A percentile compares a stretch with the other conserved stretches of the same genome.
These are phyloP conservation scores for Piezodorus guildinii DNA, from an alignment of 1,140 invertebrate genomes.

Conservation along the genomic window DNA sequence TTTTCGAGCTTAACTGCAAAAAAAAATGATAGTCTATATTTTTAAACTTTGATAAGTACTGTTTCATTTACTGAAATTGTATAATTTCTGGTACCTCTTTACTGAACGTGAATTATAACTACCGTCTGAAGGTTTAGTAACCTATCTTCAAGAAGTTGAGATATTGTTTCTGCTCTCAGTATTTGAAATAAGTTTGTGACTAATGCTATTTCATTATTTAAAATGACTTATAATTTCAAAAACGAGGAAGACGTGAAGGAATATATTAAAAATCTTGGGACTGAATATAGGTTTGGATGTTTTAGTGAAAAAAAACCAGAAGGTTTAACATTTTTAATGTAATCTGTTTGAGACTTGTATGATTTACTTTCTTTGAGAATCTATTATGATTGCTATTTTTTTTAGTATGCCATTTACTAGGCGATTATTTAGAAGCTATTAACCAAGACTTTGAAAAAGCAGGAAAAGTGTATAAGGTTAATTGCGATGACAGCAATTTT, in stretches of 20 bases:
- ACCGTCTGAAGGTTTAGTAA: no score
- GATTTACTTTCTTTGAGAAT: neutral
- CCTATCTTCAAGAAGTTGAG: no score
- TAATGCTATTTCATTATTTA: neutral
- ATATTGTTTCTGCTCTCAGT: neutral
- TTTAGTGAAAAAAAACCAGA: conserved; percentile 69
- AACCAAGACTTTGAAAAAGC: conserved; percentile 68
- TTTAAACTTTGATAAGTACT: no score
- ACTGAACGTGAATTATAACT: no score
- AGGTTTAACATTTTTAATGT: conserved; percentile 38
- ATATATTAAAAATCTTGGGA: conserved; percentile 77
- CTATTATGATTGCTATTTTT: conserved; percentile 29
- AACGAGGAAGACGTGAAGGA: conserved; percentile 73
- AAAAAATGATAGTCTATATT: no score
- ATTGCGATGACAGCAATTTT: conserved; percentile 72
- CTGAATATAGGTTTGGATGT: conserved; percentile 85
- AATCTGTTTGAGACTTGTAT: neutral
- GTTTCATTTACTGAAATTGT: no score
- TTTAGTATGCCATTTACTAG: conserved; percentile 82
- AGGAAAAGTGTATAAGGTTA: conserved; percentile 61
- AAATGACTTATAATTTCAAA: conserved; percentile 61
- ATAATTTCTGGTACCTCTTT: no score
- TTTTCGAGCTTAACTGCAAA: no score
- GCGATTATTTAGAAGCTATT: conserved; percentile 73
- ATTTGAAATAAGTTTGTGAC: neutral